Conservation (phyloP, 2,888 invertebrate genomes). For the Xylota segnis region DNA sequence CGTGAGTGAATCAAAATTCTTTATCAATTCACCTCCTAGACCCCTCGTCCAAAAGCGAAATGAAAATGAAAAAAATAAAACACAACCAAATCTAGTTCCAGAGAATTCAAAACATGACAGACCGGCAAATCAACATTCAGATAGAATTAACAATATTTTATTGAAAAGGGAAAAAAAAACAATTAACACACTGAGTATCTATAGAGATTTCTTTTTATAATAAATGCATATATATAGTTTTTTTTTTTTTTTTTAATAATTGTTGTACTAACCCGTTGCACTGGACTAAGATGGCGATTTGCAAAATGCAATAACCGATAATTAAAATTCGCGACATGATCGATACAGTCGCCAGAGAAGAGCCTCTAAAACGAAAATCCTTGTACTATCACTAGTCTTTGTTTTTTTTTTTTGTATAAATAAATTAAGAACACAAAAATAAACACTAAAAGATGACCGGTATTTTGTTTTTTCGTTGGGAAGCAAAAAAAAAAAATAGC, state of each 20-base stretch:
- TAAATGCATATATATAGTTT: not conserved
- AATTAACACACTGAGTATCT: slow-evolving; percentile 17
- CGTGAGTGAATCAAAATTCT: slow-evolving; percentile 15
- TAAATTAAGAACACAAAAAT: slow-evolving; percentile 42
- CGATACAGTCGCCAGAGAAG: slow-evolving; percentile 2
- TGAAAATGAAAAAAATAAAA: not conserved
- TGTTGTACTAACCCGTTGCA: slow-evolving; percentile 67
- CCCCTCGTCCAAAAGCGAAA: not conserved
- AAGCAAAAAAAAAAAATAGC: not conserved
- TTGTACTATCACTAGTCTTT: not conserved
- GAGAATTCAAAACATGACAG: slow-evolving; percentile 31
- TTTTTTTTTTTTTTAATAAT: not conserved
- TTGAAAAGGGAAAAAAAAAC: not conserved
- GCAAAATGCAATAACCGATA: slow-evolving; percentile 64
- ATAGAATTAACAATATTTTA: slow-evolving; percentile 18
- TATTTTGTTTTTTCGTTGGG: slow-evolving; percentile 5
- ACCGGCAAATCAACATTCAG: slow-evolving; percentile 55
- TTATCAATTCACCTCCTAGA: slow-evolving; percentile 37
- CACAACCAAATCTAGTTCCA: not conserved
- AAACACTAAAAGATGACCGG: slow-evolving; percentile 40
- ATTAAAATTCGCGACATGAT: slow-evolving; percentile 66
- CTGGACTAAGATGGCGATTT: slow-evolving; percentile 64
- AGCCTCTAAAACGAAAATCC: slow-evolving; percentile 12
- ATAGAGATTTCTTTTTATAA: not conserved
- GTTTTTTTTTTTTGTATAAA: slow-evolving; percentile 10